These are phyloP conservation scores for Podotricha telesiphe DNA, from an alignment of 2,888 invertebrate genomes.

Conservation along the genomic window DNA sequence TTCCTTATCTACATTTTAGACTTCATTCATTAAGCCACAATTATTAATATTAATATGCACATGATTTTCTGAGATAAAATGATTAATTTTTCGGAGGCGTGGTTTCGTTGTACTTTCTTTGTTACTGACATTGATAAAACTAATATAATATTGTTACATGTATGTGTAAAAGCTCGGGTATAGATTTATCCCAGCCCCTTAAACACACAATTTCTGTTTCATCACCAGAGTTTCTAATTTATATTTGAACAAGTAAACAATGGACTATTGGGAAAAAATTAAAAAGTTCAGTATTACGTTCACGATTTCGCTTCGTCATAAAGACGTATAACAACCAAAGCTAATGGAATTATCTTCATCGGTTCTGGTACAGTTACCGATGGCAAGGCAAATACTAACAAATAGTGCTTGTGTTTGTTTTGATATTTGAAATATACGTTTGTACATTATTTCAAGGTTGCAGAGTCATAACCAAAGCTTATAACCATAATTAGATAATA, in stretches of 20 bases:
- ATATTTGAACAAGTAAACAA: neutral
- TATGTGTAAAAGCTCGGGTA: too few species aligned
- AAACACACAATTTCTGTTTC: slow-evolving; percentile 1
- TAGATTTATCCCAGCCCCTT: neutral
- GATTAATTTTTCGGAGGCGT: neutral
- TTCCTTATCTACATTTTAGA: too few species aligned
- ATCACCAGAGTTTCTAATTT: neutral
- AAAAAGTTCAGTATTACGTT: slow-evolving; percentile 24
- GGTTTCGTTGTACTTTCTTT: neutral
- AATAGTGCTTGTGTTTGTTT: slow-evolving; percentile 30
- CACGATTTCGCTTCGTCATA: slow-evolving; percentile 30
- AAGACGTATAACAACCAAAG: slow-evolving; percentile 32
- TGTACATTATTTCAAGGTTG: slow-evolving; percentile 12
- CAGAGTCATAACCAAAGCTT: neutral
- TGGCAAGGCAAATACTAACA: slow-evolving; percentile 32
- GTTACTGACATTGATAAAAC: too few species aligned
- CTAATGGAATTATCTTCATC: slow-evolving; percentile 37
- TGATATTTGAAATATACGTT: neutral
- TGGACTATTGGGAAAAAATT: slow-evolving; percentile 13
- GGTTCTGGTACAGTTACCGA: slow-evolving; percentile 29
- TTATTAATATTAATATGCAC: too few species aligned
- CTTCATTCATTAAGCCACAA: too few species aligned
- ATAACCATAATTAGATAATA: slow-evolving; percentile 27
- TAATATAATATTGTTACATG: too few species aligned
- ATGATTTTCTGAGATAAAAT: too few species aligned